A percentile compares a stretch with the other conserved stretches of the same genome.
Evolutionary conservation across 2,797 vertebrate genomes (phyloP).

Genomic region (Centropyge bicolor): DNA sequence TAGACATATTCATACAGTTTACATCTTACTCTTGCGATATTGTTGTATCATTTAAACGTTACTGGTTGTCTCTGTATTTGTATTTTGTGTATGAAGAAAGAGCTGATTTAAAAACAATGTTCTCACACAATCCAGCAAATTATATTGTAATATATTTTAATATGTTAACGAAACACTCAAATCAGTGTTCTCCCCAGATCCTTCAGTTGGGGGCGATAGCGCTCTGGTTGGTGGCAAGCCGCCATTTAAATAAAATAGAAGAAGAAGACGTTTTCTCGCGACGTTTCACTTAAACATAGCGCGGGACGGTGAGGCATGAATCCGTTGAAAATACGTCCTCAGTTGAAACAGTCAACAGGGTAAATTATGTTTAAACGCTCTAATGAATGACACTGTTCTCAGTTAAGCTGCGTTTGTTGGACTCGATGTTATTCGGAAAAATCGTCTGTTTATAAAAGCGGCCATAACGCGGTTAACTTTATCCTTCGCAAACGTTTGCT

Average conservation of each 20-base stretch:
- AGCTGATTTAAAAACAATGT: not conserved
- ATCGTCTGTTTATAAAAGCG: too few species aligned
- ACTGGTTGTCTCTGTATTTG: not conserved
- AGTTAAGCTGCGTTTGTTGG: not conserved
- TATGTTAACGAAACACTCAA: not conserved
- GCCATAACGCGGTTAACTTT: not conserved
- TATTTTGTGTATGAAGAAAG: not conserved
- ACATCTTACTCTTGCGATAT: not conserved
- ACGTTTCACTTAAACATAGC: constrained; percentile 68
- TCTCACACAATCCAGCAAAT: not conserved
- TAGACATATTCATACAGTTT: not conserved
- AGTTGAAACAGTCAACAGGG: not conserved
- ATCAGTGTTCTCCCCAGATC: fast-evolving
- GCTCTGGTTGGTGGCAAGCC: not conserved
- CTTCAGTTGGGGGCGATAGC: constrained; percentile 9
- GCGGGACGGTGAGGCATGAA: constrained; percentile 62
- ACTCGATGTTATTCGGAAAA: fast-evolving
- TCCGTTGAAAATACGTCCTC: not conserved
- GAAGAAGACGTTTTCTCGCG: constrained; percentile 60
- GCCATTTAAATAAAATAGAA: not conserved
- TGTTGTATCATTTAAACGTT: not conserved
- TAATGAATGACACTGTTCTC: fast-evolving
- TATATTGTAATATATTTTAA: not conserved
- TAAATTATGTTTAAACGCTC: fast-evolving
- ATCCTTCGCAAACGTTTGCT: not conserved